Percentiles rank a stretch among this genome's conserved stretches.
These are phyloP conservation scores for Masticophis lateralis DNA, from an alignment of 2,797 vertebrate species.

Conservation along the genomic window DNA sequence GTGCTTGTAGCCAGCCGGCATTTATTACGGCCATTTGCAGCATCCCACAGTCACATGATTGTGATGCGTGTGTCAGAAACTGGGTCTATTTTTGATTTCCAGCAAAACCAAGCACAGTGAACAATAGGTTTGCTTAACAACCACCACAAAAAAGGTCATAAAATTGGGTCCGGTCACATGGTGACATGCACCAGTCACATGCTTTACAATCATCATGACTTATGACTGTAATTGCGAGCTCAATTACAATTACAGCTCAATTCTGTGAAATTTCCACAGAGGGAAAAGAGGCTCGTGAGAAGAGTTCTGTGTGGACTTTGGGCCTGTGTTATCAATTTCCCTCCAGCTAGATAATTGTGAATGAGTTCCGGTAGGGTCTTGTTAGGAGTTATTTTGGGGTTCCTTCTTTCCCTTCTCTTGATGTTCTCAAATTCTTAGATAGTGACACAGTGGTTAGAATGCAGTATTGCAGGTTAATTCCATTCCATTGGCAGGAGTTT, in stretches of 20 bases:
- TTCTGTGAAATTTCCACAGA: neutral
- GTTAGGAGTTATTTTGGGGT: too few relatives aligned
- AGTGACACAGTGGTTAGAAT: neutral
- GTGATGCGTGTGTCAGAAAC: neutral
- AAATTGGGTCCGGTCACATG: neutral
- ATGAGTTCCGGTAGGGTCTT: neutral
- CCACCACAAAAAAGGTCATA: neutral
- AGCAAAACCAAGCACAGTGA: neutral
- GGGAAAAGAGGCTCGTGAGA: neutral
- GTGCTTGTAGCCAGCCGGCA: neutral
- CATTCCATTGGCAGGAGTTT: neutral
- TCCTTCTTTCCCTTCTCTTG: rapidly evolving
- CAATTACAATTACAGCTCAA: neutral
- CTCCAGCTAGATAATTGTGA: neutral
- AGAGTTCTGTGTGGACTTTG: neutral
- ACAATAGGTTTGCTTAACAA: neutral
- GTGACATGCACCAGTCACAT: neutral
- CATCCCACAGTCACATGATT: neutral
- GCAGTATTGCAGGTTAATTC: neutral
- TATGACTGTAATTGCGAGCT: neutral
- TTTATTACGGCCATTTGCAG: neutral
- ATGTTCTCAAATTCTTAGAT: neutral
- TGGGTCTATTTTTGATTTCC: neutral
- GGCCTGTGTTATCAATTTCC: neutral
- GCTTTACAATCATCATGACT: neutral